These are phyloP conservation scores for Hydrochoerus hydrochaeris DNA, from an alignment of 2,113 vertebrate species.

Conservation along the genomic window DNA sequence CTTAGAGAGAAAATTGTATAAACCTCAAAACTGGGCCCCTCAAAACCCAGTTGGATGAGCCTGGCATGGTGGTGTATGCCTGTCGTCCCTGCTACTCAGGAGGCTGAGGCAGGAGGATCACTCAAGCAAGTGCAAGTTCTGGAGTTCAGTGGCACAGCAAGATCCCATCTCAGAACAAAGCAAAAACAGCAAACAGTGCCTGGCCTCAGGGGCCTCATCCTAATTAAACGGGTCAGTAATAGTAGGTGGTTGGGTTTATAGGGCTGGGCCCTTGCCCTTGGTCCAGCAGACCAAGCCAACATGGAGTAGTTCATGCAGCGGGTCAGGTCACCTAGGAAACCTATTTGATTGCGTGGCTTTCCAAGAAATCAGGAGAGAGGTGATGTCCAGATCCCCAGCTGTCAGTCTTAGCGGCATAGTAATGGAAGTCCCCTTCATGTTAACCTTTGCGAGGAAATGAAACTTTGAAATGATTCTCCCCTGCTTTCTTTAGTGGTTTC, in stretches of 20 bases:
- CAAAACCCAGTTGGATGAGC: neutral
- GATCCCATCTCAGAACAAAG: neutral
- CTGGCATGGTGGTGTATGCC: too few species aligned
- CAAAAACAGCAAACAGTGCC: neutral
- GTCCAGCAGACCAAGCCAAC: neutral
- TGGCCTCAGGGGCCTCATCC: neutral
- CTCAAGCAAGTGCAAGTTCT: neutral
- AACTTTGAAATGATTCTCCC: neutral
- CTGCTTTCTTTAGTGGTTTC: neutral
- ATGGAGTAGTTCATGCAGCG: too few species aligned
- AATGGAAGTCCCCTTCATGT: neutral
- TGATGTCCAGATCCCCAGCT: neutral
- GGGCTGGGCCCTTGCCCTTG: neutral
- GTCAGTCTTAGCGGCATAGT: neutral
- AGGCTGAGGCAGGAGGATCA: neutral
- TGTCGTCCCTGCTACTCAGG: neutral
- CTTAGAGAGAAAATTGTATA: neutral
- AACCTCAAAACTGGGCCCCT: neutral
- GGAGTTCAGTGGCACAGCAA: neutral
- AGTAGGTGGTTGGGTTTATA: neutral
- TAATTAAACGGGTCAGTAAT: neutral
- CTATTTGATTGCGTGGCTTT: neutral
- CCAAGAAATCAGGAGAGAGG: neutral
- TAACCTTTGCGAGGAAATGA: neutral
- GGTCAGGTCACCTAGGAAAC: neutral